Evolutionary conservation across 2,113 vertebrate genomes (phyloP), one percentile per base, ranked within the genome.

Genomic region (Mesocricetus auratus): DNA sequence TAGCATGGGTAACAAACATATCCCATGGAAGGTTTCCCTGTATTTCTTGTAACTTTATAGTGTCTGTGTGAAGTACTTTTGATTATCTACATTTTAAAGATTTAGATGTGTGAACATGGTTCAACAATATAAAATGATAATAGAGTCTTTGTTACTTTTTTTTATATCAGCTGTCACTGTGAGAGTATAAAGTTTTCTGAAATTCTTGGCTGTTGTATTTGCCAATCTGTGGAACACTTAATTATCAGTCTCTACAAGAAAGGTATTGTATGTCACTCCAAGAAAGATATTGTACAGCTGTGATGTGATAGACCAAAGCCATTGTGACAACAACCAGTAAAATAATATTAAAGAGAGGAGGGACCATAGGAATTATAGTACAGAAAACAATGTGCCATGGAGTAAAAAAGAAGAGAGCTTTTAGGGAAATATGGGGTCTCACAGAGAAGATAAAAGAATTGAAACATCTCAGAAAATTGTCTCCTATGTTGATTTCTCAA

Each of bases 151-250:
- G 17, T 68, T 47, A 79, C 26, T 79, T 12, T 68, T 68, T 89
- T 89, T 56, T 78, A 42, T 92, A 93, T 66, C 33, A 86, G 45
- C 58, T 71, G 53, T 91, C 50, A 79, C 45, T 86, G 56, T 94
- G 47, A 31, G 86, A 82, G 90, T 83, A 26, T 12, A 92, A 88
- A 19, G 1, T 87, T 95, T 85, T 64, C 74, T 79, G 33, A 56
- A 90, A 92, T 62, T 45, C 73, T 94, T 90, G 68, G 90, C n/a
- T 42, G 1, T 58, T 58, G 5, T 47, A 47, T 75, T 19, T 96
- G 64, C 83, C 86, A 77, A 62, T 58, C 24, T 75, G 45, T 85
- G 58, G 77, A 74, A 36, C 19, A 66, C 42, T 85, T 86, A 90
- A 90, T 56, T 68, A 75, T 26, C 7, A 86, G 26, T 22, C 33